Conservation (phyloP, 2,113 vertebrate species). For the Sinocyclocheilus anshuiensis region DNA sequence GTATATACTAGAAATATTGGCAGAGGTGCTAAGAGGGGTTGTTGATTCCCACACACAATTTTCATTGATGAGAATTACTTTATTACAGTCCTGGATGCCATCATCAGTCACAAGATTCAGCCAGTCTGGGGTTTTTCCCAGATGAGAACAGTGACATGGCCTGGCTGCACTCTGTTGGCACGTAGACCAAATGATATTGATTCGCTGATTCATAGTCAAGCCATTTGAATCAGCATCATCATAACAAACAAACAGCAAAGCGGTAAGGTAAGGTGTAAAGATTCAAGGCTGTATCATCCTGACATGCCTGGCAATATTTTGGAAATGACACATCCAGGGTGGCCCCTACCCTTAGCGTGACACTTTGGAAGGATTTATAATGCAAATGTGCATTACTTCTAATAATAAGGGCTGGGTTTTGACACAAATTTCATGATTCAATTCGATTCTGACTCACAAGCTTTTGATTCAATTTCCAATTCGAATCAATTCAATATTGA, state of each 20-base stretch:
- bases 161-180: conserved; percentile 28
- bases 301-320: background rate
- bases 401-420: background rate
- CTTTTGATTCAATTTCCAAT: no score
- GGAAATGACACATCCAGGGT: background rate
- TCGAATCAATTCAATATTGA: no score
- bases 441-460: no score
- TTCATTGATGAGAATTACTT: conserved; percentile 27
- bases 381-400: background rate
- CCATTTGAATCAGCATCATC: conserved; percentile 34
- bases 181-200: conserved; percentile 19
- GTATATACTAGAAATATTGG: background rate
- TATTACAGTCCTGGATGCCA: conserved; percentile 31
- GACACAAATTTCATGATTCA: no score
- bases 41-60: background rate
- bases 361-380: background rate
- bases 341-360: background rate
- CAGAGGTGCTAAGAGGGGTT: background rate
- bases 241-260: background rate
- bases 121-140: conserved; percentile 50
- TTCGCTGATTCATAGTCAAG: conserved; percentile 16
- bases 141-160: background rate
- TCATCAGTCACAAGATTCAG: conserved; percentile 54
- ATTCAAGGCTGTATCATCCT: background rate
- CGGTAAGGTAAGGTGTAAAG: background rate